Conservation (phyloP, 2,113 vertebrate species). For the Festucalex cinctus region DNA sequence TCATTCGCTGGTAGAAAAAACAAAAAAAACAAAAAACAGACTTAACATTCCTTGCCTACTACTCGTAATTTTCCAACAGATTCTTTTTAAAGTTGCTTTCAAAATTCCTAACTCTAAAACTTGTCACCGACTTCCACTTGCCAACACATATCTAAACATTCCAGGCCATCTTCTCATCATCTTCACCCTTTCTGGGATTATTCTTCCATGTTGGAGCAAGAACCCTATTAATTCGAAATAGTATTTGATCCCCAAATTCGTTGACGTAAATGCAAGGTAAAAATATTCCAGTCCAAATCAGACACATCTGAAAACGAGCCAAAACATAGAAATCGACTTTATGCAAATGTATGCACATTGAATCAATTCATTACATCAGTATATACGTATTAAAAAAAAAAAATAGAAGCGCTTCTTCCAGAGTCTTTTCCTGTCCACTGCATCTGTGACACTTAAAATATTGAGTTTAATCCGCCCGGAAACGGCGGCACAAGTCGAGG, state of each 20-base stretch:
- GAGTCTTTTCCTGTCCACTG: constrained; percentile 37
- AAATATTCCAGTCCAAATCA: neutral
- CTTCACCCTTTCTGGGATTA: no score
- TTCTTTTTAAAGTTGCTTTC: no score
- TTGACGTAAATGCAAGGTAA: neutral
- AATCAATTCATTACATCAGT: constrained; percentile 39
- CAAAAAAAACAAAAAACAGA: no score
- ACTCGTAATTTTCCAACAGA: no score
- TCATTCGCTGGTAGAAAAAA: no score
- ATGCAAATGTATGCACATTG: constrained; percentile 50
- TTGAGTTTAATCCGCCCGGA: constrained; percentile 39
- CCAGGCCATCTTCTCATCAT: no score
- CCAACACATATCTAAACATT: no score
- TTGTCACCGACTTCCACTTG: no score
- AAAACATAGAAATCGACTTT: neutral
- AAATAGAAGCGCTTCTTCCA: neutral
- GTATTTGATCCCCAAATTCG: neutral
- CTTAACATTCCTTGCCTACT: no score
- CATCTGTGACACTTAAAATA: constrained; percentile 17
- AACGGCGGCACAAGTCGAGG: constrained; percentile 46
- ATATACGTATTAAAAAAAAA: neutral
- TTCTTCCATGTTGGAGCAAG: no score
- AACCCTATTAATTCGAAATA: neutral
- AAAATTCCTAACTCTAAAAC: no score
- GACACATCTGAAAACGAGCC: no score